These are phyloP conservation scores for Strongylocentrotus purpuratus DNA, from an alignment of 35 echinoderm and acorn worm species.

Conservation along the genomic window DNA sequence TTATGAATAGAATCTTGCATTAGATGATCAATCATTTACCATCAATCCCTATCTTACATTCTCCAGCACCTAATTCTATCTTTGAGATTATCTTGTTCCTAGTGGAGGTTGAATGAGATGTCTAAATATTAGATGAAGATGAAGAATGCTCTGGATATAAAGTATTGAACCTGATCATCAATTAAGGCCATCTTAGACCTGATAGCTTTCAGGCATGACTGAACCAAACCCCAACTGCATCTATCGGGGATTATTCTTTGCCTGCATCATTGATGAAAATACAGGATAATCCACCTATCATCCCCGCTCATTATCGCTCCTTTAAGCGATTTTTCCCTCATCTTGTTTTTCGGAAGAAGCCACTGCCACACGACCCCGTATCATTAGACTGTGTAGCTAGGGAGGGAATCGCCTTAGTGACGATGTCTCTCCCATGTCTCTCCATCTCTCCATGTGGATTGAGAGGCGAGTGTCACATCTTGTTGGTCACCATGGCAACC, in stretches of 20 bases:
- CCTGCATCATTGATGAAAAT: background rate
- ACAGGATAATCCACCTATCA: background rate
- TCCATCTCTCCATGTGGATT: background rate
- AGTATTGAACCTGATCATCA: background rate
- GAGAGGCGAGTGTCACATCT: constrained; percentile 36
- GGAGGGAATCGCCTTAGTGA: background rate
- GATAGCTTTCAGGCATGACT: background rate
- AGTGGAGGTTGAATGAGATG: background rate
- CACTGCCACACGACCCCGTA: background rate
- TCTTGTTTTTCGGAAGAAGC: background rate
- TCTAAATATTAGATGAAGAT: background rate
- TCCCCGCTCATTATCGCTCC: background rate
- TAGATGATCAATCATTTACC: background rate
- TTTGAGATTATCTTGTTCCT: background rate
- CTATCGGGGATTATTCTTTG: background rate
- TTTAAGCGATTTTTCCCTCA: background rate
- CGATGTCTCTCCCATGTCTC: background rate
- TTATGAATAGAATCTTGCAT: background rate
- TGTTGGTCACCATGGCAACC: constrained; percentile 37
- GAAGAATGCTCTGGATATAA: background rate
- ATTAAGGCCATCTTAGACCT: too few relatives aligned
- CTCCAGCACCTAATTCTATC: background rate
- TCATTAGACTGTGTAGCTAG: background rate
- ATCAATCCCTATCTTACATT: too few relatives aligned
- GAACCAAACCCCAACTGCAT: background rate